A percentile compares a stretch with the other conserved stretches of the same genome.
Conservation (phyloP, 2,113 vertebrate species). For the Polypterus senegalus region DNA sequence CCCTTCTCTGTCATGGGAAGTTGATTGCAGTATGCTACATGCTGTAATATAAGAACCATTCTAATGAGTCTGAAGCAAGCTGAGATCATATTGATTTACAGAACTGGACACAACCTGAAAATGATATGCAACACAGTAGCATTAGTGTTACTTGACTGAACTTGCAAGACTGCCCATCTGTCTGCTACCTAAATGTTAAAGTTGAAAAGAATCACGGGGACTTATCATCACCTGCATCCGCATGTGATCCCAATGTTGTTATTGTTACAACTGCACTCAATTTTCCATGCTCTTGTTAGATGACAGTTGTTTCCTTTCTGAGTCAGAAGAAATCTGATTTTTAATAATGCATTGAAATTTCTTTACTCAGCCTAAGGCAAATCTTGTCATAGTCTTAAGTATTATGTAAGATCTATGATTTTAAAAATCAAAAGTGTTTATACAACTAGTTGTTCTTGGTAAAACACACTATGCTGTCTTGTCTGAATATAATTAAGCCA, state of each 20-base stretch:
- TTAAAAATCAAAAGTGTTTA: no score
- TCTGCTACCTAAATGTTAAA: constrained; percentile 5
- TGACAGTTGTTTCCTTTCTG: constrained; percentile 8
- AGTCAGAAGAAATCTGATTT: background rate
- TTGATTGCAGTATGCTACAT: background rate
- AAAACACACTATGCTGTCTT: no score
- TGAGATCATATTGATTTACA: constrained; percentile 23
- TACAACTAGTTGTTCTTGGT: no score
- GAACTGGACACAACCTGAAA: constrained; percentile 26
- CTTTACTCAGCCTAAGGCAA: no score
- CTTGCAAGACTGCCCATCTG: constrained; percentile 21
- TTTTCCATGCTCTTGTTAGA: constrained; percentile 25
- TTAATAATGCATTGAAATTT: background rate
- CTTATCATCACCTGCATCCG: constrained; percentile 24
- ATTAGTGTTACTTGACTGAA: constrained; percentile 17
- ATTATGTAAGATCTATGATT: no score
- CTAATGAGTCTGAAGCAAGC: constrained; percentile 22
- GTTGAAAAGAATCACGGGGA: constrained; percentile 17
- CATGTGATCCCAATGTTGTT: constrained; percentile 20
- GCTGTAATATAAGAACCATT: constrained; percentile 23
- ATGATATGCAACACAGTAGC: constrained; percentile 16
- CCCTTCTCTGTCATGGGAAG: background rate
- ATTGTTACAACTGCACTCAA: constrained; percentile 13
- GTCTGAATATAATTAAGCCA: no score
- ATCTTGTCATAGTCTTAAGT: no score